Evolutionary conservation across 2,797 vertebrate genomes (phyloP), one percentile per base, ranked within the genome.

Genomic region (Tapirus indicus): DNA sequence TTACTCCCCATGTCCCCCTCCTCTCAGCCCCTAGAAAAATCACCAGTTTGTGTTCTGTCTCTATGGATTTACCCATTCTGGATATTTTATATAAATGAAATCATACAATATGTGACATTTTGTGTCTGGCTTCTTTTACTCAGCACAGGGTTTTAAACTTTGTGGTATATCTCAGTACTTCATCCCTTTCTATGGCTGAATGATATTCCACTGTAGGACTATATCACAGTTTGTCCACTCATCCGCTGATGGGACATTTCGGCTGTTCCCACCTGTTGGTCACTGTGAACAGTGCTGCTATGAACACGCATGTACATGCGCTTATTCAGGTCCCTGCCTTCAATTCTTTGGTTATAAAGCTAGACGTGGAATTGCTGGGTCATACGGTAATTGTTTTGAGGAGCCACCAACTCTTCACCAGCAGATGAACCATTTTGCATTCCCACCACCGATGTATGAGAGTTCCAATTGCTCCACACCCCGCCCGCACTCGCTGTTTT

Each of bases 251-350:
- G 74, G 68, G 54, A 12, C 20, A 3, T 16, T 10, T 18, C 27
- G 29, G 49, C 71, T 54, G 5, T 56, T 56, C 68, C 56, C 9
- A 13, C 71, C 13, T 23, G 18, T 20, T 16, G 72, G 52, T 32
- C 52, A 35, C 21, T 44, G 58, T 49, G 72, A 18, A 3, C 2
- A 52, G n/a, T 8, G 23, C 44, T 8, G 1, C 54, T 82, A 4
- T 25, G 60, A 66, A 20, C 56, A 69, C 0, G 4, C 6, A 35
- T 16, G 18, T 17, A 4, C 35, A 0, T 1, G 0, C 5, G 56
- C n/a, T 38, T 47, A 7, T 21, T n/a, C 54, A 62, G 58, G 44
- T 21, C 17, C 16, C 82, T 56, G 64, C 5, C n/a, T 80, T 62
- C 52, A 41, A 32, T 69, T 77, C 64, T 54, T 60, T 5, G 52